Conservation (phyloP, 1,140 invertebrate genomes). For the Zophobas atratus region DNA sequence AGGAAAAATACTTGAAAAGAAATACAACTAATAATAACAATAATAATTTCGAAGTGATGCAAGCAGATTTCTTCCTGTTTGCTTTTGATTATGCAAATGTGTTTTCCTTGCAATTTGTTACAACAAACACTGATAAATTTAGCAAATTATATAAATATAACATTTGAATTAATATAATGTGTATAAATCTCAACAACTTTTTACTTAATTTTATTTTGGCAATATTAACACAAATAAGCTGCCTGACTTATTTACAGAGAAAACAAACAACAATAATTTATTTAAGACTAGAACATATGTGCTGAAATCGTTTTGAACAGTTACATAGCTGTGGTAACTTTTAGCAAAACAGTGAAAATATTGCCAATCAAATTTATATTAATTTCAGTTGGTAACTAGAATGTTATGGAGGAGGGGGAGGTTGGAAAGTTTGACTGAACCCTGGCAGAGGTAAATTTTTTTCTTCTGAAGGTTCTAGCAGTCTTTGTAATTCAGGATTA, state of each 20-base stretch:
- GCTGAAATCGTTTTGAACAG: not conserved
- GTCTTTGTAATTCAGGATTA: conserved; percentile 55
- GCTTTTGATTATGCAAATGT: not conserved
- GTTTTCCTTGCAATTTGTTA: conserved; percentile 8
- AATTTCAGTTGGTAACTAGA: conserved; percentile 39
- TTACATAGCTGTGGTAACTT: conserved; percentile 27
- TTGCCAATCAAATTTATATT: conserved; percentile 16
- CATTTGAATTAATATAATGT: conserved; percentile 28
- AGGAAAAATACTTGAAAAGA: too few relatives aligned
- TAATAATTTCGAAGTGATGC: not conserved
- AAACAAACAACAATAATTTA: conserved; percentile 15
- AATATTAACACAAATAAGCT: conserved; percentile 46
- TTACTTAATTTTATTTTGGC: conserved; percentile 27
- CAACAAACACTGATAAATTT: conserved; percentile 34
- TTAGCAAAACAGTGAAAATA: conserved; percentile 23
- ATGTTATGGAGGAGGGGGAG: conserved; percentile 57
- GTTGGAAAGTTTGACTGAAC: conserved; percentile 66
- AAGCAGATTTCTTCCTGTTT: not conserved
- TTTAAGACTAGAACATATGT: conserved; percentile 30
- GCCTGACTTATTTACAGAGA: conserved; percentile 13
- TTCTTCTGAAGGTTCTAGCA: conserved; percentile 58
- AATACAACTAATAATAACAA: not conserved
- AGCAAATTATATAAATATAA: conserved; percentile 29
- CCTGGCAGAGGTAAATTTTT: conserved; percentile 63
- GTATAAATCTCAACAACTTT: conserved; percentile 44